Evolutionary conservation across 1,140 invertebrate species (phyloP).

Genomic region (Drosophila fuyamai): DNA sequence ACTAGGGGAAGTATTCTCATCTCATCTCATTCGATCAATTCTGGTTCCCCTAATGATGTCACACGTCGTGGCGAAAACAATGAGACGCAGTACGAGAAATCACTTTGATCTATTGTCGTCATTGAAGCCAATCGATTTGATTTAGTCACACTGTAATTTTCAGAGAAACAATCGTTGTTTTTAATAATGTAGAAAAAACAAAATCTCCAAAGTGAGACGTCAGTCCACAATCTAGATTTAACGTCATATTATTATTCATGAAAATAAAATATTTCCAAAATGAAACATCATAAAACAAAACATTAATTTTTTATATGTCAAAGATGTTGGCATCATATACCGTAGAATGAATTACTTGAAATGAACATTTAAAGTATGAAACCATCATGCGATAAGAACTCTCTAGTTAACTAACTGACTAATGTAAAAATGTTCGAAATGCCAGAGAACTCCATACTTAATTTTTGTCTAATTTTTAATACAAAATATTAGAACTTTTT

Average conservation of each 20-base stretch:
- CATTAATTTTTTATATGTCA: too few species aligned
- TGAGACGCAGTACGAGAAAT: constrained; percentile 20
- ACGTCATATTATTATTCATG: too few species aligned
- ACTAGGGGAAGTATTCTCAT: constrained; percentile 7
- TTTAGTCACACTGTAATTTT: constrained; percentile 15
- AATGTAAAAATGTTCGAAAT: too few species aligned
- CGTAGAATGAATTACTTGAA: too few species aligned
- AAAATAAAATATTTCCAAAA: not conserved
- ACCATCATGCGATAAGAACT: too few species aligned
- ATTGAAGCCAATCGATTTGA: not conserved
- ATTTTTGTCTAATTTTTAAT: too few species aligned
- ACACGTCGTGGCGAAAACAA: constrained; percentile 32
- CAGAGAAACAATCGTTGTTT: not conserved
- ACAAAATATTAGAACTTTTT: too few species aligned
- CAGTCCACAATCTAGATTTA: not conserved
- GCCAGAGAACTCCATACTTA: too few species aligned
- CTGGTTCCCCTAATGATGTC: constrained; percentile 35
- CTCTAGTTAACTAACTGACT: too few species aligned
- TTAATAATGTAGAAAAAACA: not conserved
- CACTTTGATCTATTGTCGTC: constrained; percentile 41
- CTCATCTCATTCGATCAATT: constrained; percentile 6
- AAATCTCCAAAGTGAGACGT: not conserved
- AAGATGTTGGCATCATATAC: not conserved
- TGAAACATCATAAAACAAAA: too few species aligned
- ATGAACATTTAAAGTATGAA: too few species aligned